Evolutionary conservation across 2,797 vertebrate genomes (phyloP), one percentile per base, ranked within the genome.

Genomic region (Graptemys geographica): DNA sequence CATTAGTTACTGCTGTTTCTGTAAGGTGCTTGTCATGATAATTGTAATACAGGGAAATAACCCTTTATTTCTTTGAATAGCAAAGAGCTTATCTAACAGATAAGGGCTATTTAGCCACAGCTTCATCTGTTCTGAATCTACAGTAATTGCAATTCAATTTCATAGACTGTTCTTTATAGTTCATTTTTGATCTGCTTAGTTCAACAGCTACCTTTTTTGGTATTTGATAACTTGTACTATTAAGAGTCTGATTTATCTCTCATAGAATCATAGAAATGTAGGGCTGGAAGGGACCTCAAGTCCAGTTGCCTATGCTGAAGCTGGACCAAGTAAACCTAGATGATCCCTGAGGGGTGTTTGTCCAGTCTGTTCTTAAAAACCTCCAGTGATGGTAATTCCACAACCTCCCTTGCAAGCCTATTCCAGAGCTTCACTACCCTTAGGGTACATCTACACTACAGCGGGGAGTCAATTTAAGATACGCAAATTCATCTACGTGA

Each of bases 31-130:
- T 94, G 88, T 4, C 81, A 89, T 1, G 27, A 52, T 87, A 91
- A 93, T 90, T 90, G 92, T 53, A 21, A n/a, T 18, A 78, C 55
- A 52, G 41, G 90, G 78, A 95, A 97, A 96, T 95, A 88, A 62
- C 47, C 86, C 21, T 47, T 84, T 89, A 65, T 96, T 93, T 95
- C 82, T 94, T 94, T 92, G 84, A 88, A 90, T 91, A 93, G 83
- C 81, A 93, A 92, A 93, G 91, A 55, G 83, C 11, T 72, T 74
- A 25, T 74, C 37, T 74, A 27, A 74, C 21, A 27, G 11, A 74
- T 44, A 41, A 90, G 90, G 91, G 72, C 86, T 59, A 87, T 85
- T 74, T 74, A 89, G 84, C 87, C 51, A 90, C 90, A 65, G 47
- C 82, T 96, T 88, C 95, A 55, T 90, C 91, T 91, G 62, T 69